Evolutionary conservation across 2,888 invertebrate species (phyloP).

Genomic region (Eueremaeus valkanovi): DNA sequence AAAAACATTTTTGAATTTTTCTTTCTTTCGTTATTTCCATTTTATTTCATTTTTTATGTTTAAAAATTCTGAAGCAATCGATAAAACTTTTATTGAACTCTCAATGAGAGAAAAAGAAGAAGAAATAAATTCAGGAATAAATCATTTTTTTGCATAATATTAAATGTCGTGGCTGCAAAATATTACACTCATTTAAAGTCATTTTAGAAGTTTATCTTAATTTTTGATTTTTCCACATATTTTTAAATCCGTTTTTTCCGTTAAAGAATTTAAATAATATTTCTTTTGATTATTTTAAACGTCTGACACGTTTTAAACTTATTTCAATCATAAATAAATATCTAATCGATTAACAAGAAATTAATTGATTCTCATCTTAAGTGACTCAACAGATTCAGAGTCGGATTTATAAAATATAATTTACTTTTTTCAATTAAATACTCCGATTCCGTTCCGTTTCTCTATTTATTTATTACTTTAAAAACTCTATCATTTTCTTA

Average conservation of each 20-base stretch:
- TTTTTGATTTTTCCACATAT: neutral
- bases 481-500: slow-evolving; percentile 26
- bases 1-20: neutral
- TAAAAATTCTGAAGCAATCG: neutral
- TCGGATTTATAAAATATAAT: too few relatives aligned
- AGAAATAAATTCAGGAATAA: neutral
- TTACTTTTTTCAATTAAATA: neutral
- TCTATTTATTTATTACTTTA: slow-evolving; percentile 23
- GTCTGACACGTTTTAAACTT: neutral
- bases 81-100: neutral
- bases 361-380: slow-evolving; percentile 23
- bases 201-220: neutral
- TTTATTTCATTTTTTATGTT: neutral
- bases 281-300: neutral
- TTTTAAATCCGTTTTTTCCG: neutral
- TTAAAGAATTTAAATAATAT: slow-evolving; percentile 11
- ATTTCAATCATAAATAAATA: slow-evolving; percentile 5
- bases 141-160: slow-evolving; percentile 3
- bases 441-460: slow-evolving; percentile 1
- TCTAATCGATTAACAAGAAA: slow-evolving; percentile 28
- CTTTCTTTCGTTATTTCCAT: neutral
- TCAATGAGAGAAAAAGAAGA: neutral
- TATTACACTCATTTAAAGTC: neutral
- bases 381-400: neutral
- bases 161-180: slow-evolving; percentile 21